Evolutionary conservation across 2,888 invertebrate species (phyloP).

Genomic region (Cylindroiulus punctatus): DNA sequence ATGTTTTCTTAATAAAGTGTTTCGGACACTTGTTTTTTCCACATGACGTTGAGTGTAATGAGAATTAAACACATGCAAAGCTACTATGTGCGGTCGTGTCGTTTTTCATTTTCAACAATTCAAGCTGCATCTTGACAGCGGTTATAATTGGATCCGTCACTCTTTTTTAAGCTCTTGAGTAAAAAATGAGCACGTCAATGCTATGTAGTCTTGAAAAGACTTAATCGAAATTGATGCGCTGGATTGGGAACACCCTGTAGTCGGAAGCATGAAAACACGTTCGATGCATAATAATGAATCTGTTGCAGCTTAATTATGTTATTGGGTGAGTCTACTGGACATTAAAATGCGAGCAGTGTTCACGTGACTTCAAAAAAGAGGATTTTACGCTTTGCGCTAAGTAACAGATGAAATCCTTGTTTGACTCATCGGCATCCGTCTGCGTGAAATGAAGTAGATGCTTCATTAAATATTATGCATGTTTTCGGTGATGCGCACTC

Average conservation of each 20-base stretch:
- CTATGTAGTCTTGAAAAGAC: neutral
- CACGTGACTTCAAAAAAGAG: neutral
- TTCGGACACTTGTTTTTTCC: neutral
- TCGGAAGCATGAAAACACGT: neutral
- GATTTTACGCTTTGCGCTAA: slow-evolving; percentile 36
- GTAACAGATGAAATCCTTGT: neutral
- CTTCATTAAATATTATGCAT: slow-evolving; percentile 38
- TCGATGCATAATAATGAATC: neutral
- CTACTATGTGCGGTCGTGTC: neutral
- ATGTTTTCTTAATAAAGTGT: neutral
- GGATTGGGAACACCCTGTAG: neutral
- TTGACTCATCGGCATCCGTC: slow-evolving; percentile 31
- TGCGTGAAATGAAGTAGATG: slow-evolving; percentile 38
- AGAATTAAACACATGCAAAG: slow-evolving; percentile 25
- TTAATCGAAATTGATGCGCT: neutral
- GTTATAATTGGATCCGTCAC: neutral
- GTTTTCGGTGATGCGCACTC: slow-evolving; percentile 42
- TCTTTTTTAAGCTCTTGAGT: neutral
- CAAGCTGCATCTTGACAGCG: neutral
- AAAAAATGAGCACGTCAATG: slow-evolving; percentile 25
- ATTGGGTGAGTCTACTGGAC: neutral
- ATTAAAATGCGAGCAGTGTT: neutral
- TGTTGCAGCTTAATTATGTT: neutral
- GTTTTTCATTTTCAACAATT: neutral
- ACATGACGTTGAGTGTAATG: neutral